A percentile compares a stretch with the other conserved stretches of the same genome.
phyloP scores from a whole-genome alignment of 2,797 vertebrate genomes.

The Rhyacichthys aspro region DNA sequence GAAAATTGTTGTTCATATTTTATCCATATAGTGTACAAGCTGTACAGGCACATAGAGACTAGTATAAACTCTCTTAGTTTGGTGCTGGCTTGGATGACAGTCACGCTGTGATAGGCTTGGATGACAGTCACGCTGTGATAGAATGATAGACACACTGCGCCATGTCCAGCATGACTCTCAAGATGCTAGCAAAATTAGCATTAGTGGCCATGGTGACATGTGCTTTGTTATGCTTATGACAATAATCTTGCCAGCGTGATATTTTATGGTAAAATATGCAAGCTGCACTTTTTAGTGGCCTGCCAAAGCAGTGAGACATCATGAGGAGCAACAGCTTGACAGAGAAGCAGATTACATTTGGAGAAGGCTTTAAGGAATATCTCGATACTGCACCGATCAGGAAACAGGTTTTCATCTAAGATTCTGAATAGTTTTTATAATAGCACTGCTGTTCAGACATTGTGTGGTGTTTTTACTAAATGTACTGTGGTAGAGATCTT shows the following conservation, averaged over 20 bases:
- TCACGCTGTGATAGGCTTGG: no score
- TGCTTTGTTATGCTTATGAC: slow-evolving; percentile 41
- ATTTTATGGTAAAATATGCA: slow-evolving; percentile 34
- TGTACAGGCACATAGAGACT: slow-evolving; percentile 4
- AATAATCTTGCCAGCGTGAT: slow-evolving; percentile 44
- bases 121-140: slow-evolving; percentile 44
- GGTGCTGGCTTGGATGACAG: slow-evolving; percentile 14
- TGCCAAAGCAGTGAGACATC: slow-evolving; percentile 31
- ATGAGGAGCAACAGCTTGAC: slow-evolving; percentile 31
- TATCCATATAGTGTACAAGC: no score
- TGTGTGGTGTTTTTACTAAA: slow-evolving; percentile 4
- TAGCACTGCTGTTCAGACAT: slow-evolving; percentile 1
- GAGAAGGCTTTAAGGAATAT: slow-evolving; percentile 35
- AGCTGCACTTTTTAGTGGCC: slow-evolving; percentile 17
- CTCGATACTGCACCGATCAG: no score
- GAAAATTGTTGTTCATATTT: no score
- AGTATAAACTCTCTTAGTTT: slow-evolving; percentile 23
- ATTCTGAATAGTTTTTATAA: slow-evolving; percentile 12
- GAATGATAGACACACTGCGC: slow-evolving; percentile 32
- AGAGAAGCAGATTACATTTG: slow-evolving; percentile 35
- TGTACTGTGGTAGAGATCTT: neutral
- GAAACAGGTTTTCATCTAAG: slow-evolving; percentile 19
- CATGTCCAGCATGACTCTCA: slow-evolving; percentile 30
- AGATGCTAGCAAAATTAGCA: slow-evolving; percentile 38
- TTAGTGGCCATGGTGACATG: slow-evolving; percentile 26